These are phyloP conservation scores for Sus scrofa DNA, from an alignment of 2,113 vertebrate genomes.

Conservation along the genomic window T2T-Sscrofa CM000828.6:19748001-19748500, in stretches of 20 bases:
- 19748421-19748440: neutral
- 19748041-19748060: neutral
- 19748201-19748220: neutral
- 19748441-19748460: neutral
- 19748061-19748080: neutral
- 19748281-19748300: fast-evolving
- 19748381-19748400: neutral
- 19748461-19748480: neutral
- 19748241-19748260: neutral
- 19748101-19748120: neutral
- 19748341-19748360: neutral
- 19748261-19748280: neutral
- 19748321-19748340: neutral
- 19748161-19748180: neutral
- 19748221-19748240: neutral
- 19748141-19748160: neutral
- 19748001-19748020: neutral
- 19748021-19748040: neutral
- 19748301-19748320: neutral
- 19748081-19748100: neutral
- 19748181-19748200: neutral
- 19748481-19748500: neutral
- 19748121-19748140: neutral
- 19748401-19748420: neutral
- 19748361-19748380: neutral